Evolutionary conservation across 2,113 vertebrate genomes (phyloP).

Genomic region (Elephas maximus): DNA sequence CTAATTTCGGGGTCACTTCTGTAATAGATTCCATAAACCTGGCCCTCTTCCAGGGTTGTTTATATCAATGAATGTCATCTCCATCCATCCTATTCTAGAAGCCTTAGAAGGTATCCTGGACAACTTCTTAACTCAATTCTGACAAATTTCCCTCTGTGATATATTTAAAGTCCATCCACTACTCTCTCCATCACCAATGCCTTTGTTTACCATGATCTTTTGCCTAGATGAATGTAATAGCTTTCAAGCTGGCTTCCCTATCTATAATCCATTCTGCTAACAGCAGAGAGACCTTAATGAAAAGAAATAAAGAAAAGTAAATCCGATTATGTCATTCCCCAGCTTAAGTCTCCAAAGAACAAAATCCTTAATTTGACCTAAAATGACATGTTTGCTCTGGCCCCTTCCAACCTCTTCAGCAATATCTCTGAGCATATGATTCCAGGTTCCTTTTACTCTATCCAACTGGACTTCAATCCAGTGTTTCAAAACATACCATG

Average conservation of each 20-base stretch:
- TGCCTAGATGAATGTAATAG: not conserved
- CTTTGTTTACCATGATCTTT: not conserved
- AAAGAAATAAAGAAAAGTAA: not conserved
- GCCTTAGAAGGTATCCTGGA: not conserved
- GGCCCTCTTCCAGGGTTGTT: not conserved
- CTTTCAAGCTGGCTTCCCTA: constrained; percentile 27
- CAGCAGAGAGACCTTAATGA: not conserved
- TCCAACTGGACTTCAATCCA: not conserved
- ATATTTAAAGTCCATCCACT: not conserved
- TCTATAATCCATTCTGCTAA: constrained; percentile 19
- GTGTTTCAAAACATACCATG: not conserved
- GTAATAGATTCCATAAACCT: constrained; percentile 31
- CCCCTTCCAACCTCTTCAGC: not conserved
- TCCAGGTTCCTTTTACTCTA: not conserved
- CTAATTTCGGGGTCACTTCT: not conserved
- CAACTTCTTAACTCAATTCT: not conserved
- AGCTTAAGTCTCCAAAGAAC: constrained; percentile 14
- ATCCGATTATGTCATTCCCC: constrained; percentile 23
- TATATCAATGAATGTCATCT: constrained; percentile 20
- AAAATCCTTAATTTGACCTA: constrained; percentile 21
- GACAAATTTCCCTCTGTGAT: not conserved
- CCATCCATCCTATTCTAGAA: not conserved
- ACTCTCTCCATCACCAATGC: not conserved
- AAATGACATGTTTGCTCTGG: not conserved
- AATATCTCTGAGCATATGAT: not conserved